Evolutionary conservation across 2,888 invertebrate species (phyloP), one percentile per base, ranked within the genome.

Genomic region (Horisme vitalbata): DNA sequence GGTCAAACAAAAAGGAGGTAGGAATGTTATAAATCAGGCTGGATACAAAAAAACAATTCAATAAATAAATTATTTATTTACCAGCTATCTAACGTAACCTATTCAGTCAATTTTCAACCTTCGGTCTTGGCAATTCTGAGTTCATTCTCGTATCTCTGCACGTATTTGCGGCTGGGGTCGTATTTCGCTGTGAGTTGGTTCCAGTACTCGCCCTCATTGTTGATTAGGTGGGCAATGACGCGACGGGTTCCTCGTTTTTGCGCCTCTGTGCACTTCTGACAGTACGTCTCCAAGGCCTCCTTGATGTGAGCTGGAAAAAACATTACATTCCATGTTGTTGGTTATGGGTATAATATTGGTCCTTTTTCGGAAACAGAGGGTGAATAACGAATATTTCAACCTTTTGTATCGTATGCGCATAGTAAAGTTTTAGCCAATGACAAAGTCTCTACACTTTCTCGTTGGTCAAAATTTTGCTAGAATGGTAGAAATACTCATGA

Each of bases 281-380:
- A 89, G 43, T 72, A 59, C 20, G 71, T 79, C 48, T 79, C 75
- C 1, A 89, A 49, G 0, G 86, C 86, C 10, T 88, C 86, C 67
- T 31, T 57, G 20, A 83, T 72, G 61, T 83, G 78, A 23, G 71
- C 85, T 86, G 71, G 6, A 33, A 59, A 54, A 23, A 24, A 11
- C 52, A 45, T 34, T 14, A 3, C 35, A 30, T 9, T 32, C n/a
- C n/a, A n/a, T n/a, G n/a, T n/a, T n/a, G n/a, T n/a, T n/a, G n/a
- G n/a, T n/a, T n/a, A n/a, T n/a, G n/a, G n/a, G n/a, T n/a, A n/a
- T n/a, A n/a, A n/a, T n/a, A n/a, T n/a, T n/a, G n/a, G n/a, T n/a
- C n/a, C n/a, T n/a, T n/a, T n/a, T n/a, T n/a, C n/a, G n/a, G n/a
- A n/a, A n/a, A n/a, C n/a, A n/a, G n/a, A n/a, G n/a, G n/a, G n/a